Conservation (phyloP, 2,797 vertebrate genomes). For the Kryptopterus vitreolus region DNA sequence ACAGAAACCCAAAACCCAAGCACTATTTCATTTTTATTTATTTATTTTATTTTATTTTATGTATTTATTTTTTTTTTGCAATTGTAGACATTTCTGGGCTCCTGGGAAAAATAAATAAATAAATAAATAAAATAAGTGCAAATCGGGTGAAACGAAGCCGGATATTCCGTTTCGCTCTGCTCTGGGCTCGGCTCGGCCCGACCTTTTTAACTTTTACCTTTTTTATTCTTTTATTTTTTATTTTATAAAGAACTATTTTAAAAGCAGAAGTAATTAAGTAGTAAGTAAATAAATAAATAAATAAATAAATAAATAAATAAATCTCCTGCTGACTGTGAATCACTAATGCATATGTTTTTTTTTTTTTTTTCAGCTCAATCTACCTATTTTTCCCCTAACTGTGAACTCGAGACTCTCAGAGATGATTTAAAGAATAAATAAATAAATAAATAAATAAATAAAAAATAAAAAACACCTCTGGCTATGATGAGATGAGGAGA, state of each 20-base stretch:
- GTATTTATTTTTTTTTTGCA: constrained; percentile 70
- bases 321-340: constrained; percentile 52
- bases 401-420: not conserved
- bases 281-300: constrained; percentile 30
- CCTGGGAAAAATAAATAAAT: constrained; percentile 44
- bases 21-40: constrained; percentile 61
- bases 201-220: constrained; percentile 58
- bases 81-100: constrained; percentile 72
- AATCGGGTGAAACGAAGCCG: constrained; percentile 67
- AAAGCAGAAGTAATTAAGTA: constrained; percentile 63
- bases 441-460: too few relatives aligned
- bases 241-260: constrained; percentile 68
- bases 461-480: too few relatives aligned
- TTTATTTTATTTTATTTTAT: not conserved
- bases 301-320: constrained; percentile 29
- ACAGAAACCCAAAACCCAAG: constrained; percentile 77
- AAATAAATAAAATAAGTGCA: constrained; percentile 49
- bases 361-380: constrained; percentile 83
- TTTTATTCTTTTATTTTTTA: constrained; percentile 18
- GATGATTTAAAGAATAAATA: too few relatives aligned
- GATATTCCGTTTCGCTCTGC: constrained; percentile 71
- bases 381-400: constrained; percentile 55
- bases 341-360: constrained; percentile 73
- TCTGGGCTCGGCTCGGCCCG: constrained; percentile 72
- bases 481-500: not conserved